A percentile compares a stretch with the other conserved stretches of the same genome.
These are phyloP conservation scores for Coreius guichenoti DNA, from an alignment of 2,797 vertebrate species.

Conservation along the genomic window DNA sequence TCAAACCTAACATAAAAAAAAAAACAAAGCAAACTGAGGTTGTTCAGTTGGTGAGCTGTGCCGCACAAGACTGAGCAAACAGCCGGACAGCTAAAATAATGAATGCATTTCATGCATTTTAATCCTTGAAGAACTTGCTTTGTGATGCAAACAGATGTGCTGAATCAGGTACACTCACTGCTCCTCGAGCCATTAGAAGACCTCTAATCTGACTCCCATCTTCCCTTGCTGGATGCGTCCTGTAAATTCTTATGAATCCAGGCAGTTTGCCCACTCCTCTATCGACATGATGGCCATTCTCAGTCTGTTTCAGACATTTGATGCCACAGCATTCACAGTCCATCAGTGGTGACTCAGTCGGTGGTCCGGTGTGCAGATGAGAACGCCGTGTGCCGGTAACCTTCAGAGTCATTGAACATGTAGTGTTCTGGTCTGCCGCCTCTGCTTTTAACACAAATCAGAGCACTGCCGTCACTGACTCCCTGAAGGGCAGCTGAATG, in stretches of 20 bases:
- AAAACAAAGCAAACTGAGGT: background rate
- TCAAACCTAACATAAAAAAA: background rate
- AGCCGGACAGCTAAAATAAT: background rate
- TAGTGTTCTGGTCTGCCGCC: conserved; percentile 57
- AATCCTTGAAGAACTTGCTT: background rate
- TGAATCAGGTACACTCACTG: background rate
- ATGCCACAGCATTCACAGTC: conserved; percentile 53
- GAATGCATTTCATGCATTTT: background rate
- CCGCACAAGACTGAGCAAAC: background rate
- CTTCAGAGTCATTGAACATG: conserved; percentile 58
- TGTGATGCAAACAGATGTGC: background rate
- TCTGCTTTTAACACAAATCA: conserved; percentile 55
- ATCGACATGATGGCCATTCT: background rate
- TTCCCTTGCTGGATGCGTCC: background rate
- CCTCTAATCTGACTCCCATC: background rate
- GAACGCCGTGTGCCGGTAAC: conserved; percentile 14
- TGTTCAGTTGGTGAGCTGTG: background rate
- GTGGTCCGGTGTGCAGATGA: background rate
- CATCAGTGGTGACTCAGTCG: conserved; percentile 36
- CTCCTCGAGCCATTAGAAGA: background rate
- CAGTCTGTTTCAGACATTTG: background rate
- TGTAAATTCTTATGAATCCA: background rate
- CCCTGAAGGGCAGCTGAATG: conserved; percentile 17
- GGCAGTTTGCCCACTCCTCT: background rate
- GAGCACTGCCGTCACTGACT: conserved; percentile 38